These are phyloP conservation scores for Nysson spinosus DNA, from an alignment of 2,888 invertebrate species.

Conservation along the genomic window DNA sequence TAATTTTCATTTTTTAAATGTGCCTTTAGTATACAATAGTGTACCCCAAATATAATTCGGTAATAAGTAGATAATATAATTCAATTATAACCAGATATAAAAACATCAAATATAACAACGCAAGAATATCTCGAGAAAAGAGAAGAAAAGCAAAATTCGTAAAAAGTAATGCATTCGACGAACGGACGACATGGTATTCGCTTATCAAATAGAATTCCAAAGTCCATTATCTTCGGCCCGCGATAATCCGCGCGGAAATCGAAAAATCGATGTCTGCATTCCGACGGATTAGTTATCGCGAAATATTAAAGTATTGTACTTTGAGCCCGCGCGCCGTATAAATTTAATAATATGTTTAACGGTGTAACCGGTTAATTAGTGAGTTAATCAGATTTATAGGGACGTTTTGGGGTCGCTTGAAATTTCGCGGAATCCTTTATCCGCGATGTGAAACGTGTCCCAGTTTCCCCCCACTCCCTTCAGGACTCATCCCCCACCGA, in stretches of 20 bases:
- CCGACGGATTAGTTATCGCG: constrained; percentile 2
- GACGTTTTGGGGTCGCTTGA: constrained; percentile 39
- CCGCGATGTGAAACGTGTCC: constrained; percentile 10
- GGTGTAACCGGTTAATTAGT: constrained; percentile 41
- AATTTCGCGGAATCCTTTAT: constrained; percentile 4
- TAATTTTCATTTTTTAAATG: too few relatives aligned
- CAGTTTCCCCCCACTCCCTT: constrained; percentile 12
- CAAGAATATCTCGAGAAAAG: too few relatives aligned
- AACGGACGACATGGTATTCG: too few relatives aligned
- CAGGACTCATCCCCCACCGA: neutral
- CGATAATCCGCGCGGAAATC: neutral
- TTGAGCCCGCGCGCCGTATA: constrained; percentile 19
- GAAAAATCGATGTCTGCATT: constrained; percentile 17
- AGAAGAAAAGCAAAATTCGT: too few relatives aligned
- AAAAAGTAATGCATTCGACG: too few relatives aligned
- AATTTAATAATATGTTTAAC: constrained; percentile 47
- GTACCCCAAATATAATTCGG: too few relatives aligned
- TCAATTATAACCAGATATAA: too few relatives aligned
- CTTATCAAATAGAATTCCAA: too few relatives aligned
- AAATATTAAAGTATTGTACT: constrained; percentile 27
- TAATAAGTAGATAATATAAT: too few relatives aligned
- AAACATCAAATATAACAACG: too few relatives aligned
- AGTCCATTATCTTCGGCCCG: too few relatives aligned
- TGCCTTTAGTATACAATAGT: too few relatives aligned
- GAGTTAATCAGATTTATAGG: constrained; percentile 33